phyloP scores from a whole-genome alignment of 2,113 vertebrate species.

The Indicator indicator region DNA sequence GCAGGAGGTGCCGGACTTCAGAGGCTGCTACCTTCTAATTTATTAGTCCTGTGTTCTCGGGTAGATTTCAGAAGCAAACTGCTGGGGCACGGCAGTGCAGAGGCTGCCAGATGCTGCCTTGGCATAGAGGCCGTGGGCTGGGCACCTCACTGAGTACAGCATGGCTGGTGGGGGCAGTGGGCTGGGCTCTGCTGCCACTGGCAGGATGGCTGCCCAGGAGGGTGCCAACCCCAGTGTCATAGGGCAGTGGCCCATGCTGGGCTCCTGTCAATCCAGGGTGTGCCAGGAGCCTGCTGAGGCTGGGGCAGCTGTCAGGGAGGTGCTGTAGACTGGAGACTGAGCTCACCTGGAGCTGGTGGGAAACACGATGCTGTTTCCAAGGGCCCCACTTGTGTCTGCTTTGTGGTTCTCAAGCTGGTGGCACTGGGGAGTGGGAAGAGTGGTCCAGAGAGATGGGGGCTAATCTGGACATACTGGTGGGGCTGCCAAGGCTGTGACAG shows the following conservation, averaged over 20 bases:
- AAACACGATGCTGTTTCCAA: constrained; percentile 6
- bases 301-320: neutral
- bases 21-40: constrained; percentile 22
- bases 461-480: neutral
- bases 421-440: rapidly evolving
- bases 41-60: constrained; percentile 26
- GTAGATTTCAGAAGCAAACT: neutral
- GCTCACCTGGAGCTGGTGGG: neutral
- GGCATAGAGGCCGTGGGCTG: neutral
- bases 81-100: neutral
- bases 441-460: rapidly evolving
- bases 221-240: neutral
- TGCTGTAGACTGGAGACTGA: neutral
- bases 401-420: neutral
- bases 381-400: neutral
- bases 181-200: neutral
- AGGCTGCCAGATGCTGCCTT: neutral
- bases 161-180: neutral
- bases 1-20: neutral
- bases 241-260: neutral
- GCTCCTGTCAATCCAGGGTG: rapidly evolving
- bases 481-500: rapidly evolving
- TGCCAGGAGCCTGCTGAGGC: neutral
- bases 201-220: neutral
- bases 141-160: neutral